phyloP scores from a whole-genome alignment of 2,888 invertebrate genomes.

The Atrina japonica region DNA sequence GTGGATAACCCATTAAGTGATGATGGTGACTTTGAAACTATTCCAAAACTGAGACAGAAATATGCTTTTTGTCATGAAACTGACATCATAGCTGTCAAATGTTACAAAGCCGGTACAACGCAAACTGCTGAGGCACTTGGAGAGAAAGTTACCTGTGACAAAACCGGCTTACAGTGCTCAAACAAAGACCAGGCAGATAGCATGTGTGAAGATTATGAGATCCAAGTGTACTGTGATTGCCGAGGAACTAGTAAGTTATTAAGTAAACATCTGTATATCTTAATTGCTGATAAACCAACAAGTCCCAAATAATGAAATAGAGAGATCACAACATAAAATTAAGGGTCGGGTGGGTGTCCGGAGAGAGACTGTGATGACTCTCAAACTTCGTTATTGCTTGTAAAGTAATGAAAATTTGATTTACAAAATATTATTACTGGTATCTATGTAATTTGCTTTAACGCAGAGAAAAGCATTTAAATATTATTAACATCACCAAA shows the following conservation, averaged over 20 bases:
- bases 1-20: conserved; percentile 52
- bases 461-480: no score
- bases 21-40: conserved; percentile 62
- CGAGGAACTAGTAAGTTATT: conserved; percentile 51
- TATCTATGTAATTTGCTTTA: no score
- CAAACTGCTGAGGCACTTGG: conserved; percentile 48
- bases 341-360: no score
- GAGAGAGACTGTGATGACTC: no score
- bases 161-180: conserved; percentile 87
- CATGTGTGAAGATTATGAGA: conserved; percentile 76
- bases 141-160: conserved; percentile 76
- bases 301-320: no score
- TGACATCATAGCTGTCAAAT: conserved; percentile 57
- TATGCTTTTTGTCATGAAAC: conserved; percentile 61
- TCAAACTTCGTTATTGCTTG: no score
- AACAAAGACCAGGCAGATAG: conserved; percentile 67
- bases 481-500: no score
- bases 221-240: conserved; percentile 82
- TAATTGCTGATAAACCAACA: no score
- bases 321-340: no score
- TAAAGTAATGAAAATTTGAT: no score
- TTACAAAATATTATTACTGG: no score
- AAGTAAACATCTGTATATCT: no score
- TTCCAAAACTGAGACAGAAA: conserved; percentile 53
- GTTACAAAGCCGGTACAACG: conserved; percentile 49